A percentile compares a stretch with the other conserved stretches of the same genome.
Evolutionary conservation across 2,113 vertebrate species (phyloP).

Genomic region (Serilophus lunatus): DNA sequence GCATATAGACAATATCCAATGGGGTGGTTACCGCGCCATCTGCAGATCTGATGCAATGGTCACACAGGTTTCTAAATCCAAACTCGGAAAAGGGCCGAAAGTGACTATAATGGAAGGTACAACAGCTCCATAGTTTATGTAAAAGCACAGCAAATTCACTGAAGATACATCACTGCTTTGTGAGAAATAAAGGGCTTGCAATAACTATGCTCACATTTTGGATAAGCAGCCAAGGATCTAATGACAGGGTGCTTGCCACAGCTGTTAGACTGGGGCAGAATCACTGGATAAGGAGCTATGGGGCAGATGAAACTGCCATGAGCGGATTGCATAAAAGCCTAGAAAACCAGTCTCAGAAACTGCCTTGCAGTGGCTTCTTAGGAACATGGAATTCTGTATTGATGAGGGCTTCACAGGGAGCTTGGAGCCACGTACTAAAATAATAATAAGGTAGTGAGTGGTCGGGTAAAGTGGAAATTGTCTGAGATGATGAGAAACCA

Average conservation of each 20-base stretch:
- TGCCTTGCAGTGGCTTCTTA: neutral
- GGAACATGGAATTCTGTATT: neutral
- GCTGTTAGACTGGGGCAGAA: neutral
- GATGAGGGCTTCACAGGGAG: neutral
- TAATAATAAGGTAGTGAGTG: neutral
- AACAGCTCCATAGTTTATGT: neutral
- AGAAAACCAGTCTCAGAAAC: neutral
- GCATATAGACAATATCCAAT: too few relatives aligned
- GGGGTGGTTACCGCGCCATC: neutral
- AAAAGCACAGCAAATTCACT: neutral
- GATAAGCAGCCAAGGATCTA: neutral
- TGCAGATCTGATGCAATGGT: neutral
- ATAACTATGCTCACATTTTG: neutral
- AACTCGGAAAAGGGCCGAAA: neutral
- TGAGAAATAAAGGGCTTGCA: neutral
- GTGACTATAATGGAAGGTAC: neutral
- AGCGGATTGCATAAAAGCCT: neutral
- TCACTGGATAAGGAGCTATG: neutral
- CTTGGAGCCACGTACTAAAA: neutral
- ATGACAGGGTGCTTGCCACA: neutral
- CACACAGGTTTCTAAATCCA: neutral
- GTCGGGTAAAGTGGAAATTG: neutral
- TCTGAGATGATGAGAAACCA: neutral
- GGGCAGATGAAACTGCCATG: neutral
- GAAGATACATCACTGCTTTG: neutral